Percentiles rank a stretch among this genome's conserved stretches.
Evolutionary conservation across 2,113 vertebrate genomes (phyloP).

Genomic region (Megaceryle torquata): DNA sequence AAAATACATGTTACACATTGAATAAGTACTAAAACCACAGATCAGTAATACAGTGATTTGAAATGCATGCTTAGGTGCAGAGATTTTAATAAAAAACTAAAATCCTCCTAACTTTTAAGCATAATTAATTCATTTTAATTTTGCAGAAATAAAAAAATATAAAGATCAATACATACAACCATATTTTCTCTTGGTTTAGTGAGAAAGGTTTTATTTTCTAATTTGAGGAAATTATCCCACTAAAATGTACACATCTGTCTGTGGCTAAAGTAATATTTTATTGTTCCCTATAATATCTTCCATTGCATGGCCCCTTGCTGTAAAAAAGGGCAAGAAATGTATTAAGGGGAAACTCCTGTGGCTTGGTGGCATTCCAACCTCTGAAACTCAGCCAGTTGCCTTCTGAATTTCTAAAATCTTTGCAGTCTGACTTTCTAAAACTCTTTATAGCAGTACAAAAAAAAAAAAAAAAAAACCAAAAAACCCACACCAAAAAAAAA

Average conservation of each 20-base stretch:
- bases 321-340: not conserved
- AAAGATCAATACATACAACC: not conserved
- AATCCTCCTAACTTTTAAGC: not conserved
- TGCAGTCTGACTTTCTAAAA: not conserved
- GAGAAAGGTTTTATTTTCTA: not conserved
- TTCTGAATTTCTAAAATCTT: not conserved
- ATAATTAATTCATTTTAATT: not conserved
- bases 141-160: not conserved
- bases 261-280: not conserved
- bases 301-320: accelerated
- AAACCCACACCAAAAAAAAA: no score
- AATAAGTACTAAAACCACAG: not conserved
- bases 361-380: not conserved
- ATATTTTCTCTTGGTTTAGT: not conserved
- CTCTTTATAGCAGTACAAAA: not conserved
- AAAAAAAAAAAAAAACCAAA: no score
- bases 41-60: not conserved
- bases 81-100: not conserved
- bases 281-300: not conserved
- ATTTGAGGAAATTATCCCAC: not conserved
- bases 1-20: not conserved
- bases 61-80: not conserved
- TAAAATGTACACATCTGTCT: not conserved
- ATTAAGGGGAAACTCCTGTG: not conserved
- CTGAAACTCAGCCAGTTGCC: not conserved